Evolutionary conservation across 2,113 vertebrate genomes (phyloP).

Genomic region (Mobula birostris): DNA sequence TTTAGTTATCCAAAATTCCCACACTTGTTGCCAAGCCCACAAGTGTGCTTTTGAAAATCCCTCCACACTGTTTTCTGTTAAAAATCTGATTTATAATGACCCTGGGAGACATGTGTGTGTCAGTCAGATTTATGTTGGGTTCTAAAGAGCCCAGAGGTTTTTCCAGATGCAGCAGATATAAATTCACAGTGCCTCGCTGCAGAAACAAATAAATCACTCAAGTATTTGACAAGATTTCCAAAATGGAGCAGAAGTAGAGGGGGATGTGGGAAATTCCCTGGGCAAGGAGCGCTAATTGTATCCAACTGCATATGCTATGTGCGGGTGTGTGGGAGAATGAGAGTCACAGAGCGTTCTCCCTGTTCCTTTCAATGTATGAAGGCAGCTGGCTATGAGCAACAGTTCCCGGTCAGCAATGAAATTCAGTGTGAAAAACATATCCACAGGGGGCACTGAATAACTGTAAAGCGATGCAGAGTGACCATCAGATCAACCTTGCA

Average conservation of each 20-base stretch:
- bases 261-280: not conserved
- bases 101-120: not conserved
- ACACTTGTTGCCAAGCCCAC: not conserved
- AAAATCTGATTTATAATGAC: constrained; percentile 9
- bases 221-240: not conserved
- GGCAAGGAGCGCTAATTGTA: not conserved
- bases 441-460: not conserved
- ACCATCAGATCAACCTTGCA: not conserved
- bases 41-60: constrained; percentile 2
- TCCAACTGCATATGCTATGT: not conserved
- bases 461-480: not conserved
- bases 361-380: not conserved
- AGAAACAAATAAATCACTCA: not conserved
- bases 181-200: not conserved
- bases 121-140: not conserved
- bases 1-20: not conserved
- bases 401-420: not conserved
- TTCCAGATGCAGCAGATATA: constrained; percentile 9
- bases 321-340: not conserved
- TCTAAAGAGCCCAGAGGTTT: not conserved
- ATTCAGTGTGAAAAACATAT: not conserved
- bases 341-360: not conserved
- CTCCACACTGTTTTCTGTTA: not conserved
- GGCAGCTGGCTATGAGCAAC: not conserved
- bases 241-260: not conserved